These are phyloP conservation scores for Premnoplex brunnescens DNA, from an alignment of 2,797 vertebrate species.

Conservation along the genomic window DNA sequence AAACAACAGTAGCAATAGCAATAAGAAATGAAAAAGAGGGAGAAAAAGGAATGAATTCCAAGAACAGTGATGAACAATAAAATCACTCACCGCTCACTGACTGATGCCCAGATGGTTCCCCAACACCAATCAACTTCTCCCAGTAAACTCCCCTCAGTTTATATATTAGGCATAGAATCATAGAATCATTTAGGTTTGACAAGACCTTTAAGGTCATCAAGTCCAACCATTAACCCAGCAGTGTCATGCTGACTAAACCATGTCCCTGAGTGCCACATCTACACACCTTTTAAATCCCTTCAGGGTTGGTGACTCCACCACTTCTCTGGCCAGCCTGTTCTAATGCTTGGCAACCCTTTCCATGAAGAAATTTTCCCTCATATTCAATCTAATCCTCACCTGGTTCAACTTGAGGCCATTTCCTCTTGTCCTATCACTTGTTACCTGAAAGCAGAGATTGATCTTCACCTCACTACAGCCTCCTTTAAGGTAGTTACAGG, in stretches of 20 bases:
- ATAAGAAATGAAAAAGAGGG: background rate
- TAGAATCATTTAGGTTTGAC: background rate
- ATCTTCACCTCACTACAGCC: background rate
- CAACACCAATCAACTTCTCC: accelerated
- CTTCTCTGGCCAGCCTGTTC: background rate
- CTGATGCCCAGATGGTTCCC: background rate
- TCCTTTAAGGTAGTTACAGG: background rate
- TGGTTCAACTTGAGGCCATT: background rate
- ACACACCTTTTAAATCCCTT: background rate
- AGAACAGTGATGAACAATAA: background rate
- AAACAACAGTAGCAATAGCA: background rate
- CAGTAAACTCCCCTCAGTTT: background rate
- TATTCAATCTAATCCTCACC: background rate
- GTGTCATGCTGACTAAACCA: background rate
- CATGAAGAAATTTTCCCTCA: background rate
- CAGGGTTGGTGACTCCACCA: background rate
- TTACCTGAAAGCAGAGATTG: background rate
- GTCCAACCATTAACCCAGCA: background rate
- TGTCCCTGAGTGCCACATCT: background rate
- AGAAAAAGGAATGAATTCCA: background rate
- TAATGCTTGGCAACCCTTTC: background rate
- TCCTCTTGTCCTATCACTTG: background rate
- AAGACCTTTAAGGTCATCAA: background rate
- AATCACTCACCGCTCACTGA: background rate
- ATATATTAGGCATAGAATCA: background rate